Evolutionary conservation across 2,888 invertebrate genomes (phyloP).

Genomic region (Agonopterix heracliana): DNA sequence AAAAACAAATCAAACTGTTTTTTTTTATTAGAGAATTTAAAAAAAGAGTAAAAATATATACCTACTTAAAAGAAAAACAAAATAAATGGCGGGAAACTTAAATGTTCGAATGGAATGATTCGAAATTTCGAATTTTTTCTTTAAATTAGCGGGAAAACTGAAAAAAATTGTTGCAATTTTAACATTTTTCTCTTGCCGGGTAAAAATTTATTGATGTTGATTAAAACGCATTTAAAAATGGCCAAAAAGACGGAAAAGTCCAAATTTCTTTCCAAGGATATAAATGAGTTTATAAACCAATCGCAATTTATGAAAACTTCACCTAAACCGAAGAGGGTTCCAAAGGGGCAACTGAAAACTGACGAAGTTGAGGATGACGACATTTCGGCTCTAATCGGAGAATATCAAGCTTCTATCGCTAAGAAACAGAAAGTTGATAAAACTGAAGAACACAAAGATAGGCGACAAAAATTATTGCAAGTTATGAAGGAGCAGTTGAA

Average conservation of each 20-base stretch:
- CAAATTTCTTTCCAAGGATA: slow-evolving; percentile 5
- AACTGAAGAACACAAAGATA: background rate
- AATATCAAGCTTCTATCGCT: background rate
- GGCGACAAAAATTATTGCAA: slow-evolving; percentile 7
- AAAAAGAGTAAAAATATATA: too few species aligned
- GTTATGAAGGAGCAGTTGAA: slow-evolving; percentile 5
- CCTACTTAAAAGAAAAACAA: too few species aligned
- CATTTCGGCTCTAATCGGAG: background rate
- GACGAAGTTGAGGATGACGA: slow-evolving; percentile 3
- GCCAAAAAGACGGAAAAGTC: slow-evolving; percentile 7
- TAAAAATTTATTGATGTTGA: background rate
- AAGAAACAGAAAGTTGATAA: slow-evolving; percentile 3
- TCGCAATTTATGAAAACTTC: slow-evolving; percentile 7
- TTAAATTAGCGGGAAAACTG: background rate
- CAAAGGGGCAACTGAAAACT: slow-evolving; percentile 1
- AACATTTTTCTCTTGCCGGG: background rate
- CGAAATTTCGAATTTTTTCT: too few species aligned
- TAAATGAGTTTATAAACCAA: slow-evolving; percentile 7
- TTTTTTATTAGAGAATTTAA: too few species aligned
- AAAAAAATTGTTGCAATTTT: background rate
- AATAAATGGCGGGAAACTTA: too few species aligned
- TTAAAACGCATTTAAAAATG: background rate
- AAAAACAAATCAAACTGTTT: too few species aligned
- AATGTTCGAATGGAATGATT: too few species aligned
- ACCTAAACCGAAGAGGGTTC: slow-evolving; percentile 4